Evolutionary conservation across 2,113 vertebrate species (phyloP), one percentile per base, ranked within the genome.

Genomic region (Tautogolabrus adspersus): DNA sequence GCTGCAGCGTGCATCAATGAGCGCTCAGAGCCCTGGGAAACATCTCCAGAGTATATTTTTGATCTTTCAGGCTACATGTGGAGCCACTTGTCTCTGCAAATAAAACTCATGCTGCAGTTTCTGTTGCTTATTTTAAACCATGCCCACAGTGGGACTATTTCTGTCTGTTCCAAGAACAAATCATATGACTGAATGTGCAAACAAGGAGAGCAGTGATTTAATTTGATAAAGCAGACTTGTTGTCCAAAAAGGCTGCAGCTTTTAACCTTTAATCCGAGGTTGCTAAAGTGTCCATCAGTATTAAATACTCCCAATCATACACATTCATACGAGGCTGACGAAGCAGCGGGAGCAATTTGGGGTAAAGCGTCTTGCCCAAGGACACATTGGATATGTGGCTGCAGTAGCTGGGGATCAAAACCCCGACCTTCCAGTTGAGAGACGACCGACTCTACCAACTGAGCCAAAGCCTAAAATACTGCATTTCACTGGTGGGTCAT

Each of bases 11-110:
- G 42, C 80, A 40, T 67, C 54, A 54, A 10, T 71, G 73, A 66
- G 51, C 42, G 51, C 46, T 6, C 18, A 68, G 19, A 67, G 77
- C 81, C 72, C 37, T 42, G 18, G 72, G 80, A 75, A 82, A 62
- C 30, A 47, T 77, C 64, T 77, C 42, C 42, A 47, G 5, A 69
- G 68, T 34, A 22, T 70, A 69, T 77, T 73, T 73, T 26, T 69
- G 34, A 76, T 66, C 23, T 62, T 54, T 47, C 40, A 3, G 30
- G 44, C 63, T 55, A 30, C 40, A 46, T 23, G 37, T 77, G 11
- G 51, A 52, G 37, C 66, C 34, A 8, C 56, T 13, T 49, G 72
- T 73, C 64, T 65, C 30, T 34, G 22, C 55, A 52, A 46, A 77
- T 83, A 26, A 68, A 22, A 79, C 58, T 83, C 75, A 60, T 15